phyloP scores from a whole-genome alignment of 2,113 vertebrate species.

The Sorex araneus region DNA sequence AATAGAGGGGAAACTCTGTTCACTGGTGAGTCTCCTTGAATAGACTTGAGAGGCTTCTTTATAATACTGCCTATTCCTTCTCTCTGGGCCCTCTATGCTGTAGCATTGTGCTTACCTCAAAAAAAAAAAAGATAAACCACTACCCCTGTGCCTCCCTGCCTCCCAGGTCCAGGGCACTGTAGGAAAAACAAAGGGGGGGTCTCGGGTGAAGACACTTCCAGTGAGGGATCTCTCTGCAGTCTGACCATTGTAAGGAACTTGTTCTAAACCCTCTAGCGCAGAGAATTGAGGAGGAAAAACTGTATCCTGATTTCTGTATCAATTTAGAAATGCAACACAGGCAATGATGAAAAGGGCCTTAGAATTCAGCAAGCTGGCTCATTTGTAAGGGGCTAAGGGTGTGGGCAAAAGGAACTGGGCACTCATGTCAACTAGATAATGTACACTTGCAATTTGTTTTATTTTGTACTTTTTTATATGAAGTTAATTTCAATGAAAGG shows the following conservation, averaged over 20 bases:
- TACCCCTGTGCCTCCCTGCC: too few relatives aligned
- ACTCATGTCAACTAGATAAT: neutral
- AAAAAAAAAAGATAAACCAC: too few relatives aligned
- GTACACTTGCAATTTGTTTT: neutral
- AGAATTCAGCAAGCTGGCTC: neutral
- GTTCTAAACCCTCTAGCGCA: neutral
- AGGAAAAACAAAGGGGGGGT: too few relatives aligned
- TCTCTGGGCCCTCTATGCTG: too few relatives aligned
- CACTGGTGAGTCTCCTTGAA: neutral
- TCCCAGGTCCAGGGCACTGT: too few relatives aligned
- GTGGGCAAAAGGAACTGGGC: neutral
- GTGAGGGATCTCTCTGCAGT: neutral
- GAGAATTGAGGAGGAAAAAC: neutral
- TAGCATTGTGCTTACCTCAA: neutral
- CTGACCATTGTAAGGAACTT: neutral
- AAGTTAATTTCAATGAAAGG: slow-evolving; percentile 3
- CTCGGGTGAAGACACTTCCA: neutral
- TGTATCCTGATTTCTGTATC: neutral
- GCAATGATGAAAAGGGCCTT: neutral
- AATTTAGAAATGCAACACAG: neutral
- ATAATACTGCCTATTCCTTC: neutral
- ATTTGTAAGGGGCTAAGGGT: neutral
- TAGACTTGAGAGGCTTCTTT: neutral
- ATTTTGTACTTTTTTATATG: neutral
- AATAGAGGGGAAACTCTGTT: neutral